Conservation (phyloP, 2,113 vertebrate species). For the Microcebus tavaratra region DNA sequence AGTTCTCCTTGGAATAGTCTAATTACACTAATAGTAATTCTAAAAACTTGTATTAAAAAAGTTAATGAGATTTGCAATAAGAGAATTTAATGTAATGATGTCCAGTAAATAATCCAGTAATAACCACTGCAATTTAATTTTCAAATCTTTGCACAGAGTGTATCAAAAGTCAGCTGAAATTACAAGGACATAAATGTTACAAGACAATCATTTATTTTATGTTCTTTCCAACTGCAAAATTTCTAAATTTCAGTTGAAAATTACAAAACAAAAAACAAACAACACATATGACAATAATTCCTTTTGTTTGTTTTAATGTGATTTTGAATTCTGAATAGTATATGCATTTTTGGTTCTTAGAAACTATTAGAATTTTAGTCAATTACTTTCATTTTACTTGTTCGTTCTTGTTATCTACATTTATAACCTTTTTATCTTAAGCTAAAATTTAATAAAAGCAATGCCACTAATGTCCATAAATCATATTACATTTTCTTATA, state of each 20-base stretch:
- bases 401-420: not conserved
- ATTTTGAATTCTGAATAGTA: not conserved
- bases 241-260: slow-evolving; percentile 47
- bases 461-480: not conserved
- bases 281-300: not conserved
- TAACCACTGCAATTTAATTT: slow-evolving; percentile 7
- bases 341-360: not conserved
- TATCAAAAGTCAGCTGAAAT: slow-evolving; percentile 23
- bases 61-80: not conserved
- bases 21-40: not conserved
- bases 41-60: not conserved
- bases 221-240: slow-evolving; percentile 29
- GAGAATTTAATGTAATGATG: not conserved
- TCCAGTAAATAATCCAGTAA: not conserved
- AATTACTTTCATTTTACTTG: not conserved
- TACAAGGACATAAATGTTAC: not conserved
- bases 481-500: not conserved
- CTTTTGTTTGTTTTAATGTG: not conserved
- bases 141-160: not conserved
- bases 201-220: not conserved
- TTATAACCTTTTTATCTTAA: not conserved
- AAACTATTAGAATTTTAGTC: not conserved
- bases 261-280: slow-evolving; percentile 17
- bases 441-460: slow-evolving; percentile 23
- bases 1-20: not conserved